Conservation (phyloP, 2,797 vertebrate species). For the Bradypodion pumilum region DNA sequence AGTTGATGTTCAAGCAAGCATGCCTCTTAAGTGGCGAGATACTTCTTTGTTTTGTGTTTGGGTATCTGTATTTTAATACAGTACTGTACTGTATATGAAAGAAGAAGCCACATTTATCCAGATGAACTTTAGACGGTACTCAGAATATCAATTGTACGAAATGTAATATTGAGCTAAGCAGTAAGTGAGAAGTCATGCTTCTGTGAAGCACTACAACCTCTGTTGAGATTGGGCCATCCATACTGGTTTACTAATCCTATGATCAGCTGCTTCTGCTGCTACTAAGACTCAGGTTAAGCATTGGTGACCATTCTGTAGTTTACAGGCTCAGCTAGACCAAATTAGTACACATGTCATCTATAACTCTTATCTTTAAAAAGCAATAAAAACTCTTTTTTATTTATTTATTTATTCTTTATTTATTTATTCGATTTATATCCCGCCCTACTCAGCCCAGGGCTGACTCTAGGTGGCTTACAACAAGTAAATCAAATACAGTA, state of each 20-base stretch:
- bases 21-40: neutral
- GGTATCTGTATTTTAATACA: neutral
- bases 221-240: neutral
- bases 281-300: neutral
- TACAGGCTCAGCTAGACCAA: neutral
- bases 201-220: neutral
- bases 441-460: no score
- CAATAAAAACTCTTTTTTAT: no score
- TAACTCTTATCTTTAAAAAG: no score
- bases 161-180: neutral
- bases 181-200: neutral
- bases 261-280: neutral
- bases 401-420: no score
- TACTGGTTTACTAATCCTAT: neutral
- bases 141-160: neutral
- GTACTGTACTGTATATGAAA: no score
- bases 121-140: no score
- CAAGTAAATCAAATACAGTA: no score
- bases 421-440: no score
- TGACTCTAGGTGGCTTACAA: no score
- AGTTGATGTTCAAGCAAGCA: neutral
- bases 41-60: neutral
- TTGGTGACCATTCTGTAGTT: neutral
- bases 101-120: neutral
- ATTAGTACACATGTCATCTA: neutral